Conservation (phyloP, 2,888 invertebrate genomes). For the Melipona beecheii region DNA sequence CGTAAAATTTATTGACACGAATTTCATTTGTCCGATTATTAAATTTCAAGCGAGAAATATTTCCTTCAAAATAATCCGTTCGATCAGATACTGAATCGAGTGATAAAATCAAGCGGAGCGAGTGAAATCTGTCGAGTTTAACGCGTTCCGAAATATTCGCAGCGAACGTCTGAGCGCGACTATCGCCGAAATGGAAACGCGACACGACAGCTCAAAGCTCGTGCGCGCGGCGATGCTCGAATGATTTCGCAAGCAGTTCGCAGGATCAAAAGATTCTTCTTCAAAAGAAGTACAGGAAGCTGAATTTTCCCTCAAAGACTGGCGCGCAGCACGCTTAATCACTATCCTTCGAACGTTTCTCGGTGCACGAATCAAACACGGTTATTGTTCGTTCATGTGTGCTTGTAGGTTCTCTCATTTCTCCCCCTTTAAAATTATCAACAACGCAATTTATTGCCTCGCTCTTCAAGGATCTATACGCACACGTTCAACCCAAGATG, state of each 20-base stretch:
- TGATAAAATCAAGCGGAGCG: not conserved
- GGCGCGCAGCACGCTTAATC: conserved; percentile 11
- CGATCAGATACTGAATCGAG: not conserved
- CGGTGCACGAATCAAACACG: conserved; percentile 6
- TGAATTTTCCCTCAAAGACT: conserved; percentile 21
- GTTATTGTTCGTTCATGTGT: conserved; percentile 28
- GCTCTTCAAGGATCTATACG: too few relatives aligned
- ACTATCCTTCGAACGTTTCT: conserved; percentile 33
- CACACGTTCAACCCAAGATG: too few relatives aligned
- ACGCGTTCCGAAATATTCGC: not conserved
- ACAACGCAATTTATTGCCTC: too few relatives aligned
- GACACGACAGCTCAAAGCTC: conserved; percentile 7
- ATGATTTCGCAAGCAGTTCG: conserved; percentile 45
- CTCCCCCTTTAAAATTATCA: not conserved
- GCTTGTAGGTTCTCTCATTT: not conserved
- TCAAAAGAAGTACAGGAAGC: conserved; percentile 4
- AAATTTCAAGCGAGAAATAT: not conserved
- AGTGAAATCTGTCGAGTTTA: not conserved
- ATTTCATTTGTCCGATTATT: too few relatives aligned
- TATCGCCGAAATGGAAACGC: not conserved
- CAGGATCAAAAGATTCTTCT: conserved; percentile 35
- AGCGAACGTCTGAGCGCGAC: not conserved
- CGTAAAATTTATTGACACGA: too few relatives aligned
- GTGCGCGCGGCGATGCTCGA: conserved; percentile 8
- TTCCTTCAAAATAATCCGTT: not conserved